These are phyloP conservation scores for Hestina assimilis DNA, from an alignment of 1,140 invertebrate genomes.

Conservation along the genomic window DNA sequence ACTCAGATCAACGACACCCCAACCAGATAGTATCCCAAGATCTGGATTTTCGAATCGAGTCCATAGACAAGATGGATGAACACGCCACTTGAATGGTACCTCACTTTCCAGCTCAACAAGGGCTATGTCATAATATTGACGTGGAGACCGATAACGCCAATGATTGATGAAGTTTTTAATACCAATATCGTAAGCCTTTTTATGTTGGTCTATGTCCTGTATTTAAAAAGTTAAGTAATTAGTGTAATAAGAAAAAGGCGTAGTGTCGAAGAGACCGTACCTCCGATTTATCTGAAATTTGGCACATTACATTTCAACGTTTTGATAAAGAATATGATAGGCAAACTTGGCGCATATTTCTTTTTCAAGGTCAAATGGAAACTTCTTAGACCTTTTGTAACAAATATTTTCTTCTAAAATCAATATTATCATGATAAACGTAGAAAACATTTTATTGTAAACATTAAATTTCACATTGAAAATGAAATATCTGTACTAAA, in stretches of 20 bases:
- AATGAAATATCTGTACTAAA: background rate
- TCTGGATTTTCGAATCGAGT: constrained; percentile 14
- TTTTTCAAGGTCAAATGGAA: too few relatives aligned
- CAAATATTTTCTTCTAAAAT: too few relatives aligned
- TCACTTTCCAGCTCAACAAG: constrained; percentile 16
- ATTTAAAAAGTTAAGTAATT: too few relatives aligned
- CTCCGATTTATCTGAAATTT: too few relatives aligned
- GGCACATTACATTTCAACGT: too few relatives aligned
- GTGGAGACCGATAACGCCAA: constrained; percentile 14
- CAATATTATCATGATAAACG: too few relatives aligned
- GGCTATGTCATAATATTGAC: constrained; percentile 23
- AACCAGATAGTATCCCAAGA: constrained; percentile 17
- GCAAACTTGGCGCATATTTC: too few relatives aligned
- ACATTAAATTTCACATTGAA: background rate
- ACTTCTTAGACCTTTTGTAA: too few relatives aligned
- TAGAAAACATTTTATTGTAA: background rate
- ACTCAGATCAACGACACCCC: constrained; percentile 27
- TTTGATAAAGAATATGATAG: too few relatives aligned
- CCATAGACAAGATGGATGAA: constrained; percentile 27
- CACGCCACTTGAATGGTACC: constrained; percentile 1
- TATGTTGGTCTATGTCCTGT: background rate
- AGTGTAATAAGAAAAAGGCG: too few relatives aligned
- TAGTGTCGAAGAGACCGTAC: too few relatives aligned
- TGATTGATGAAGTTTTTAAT: constrained; percentile 21
- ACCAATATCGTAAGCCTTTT: constrained; percentile 3